phyloP scores from a whole-genome alignment of 2,797 vertebrate genomes.

The Anableps anableps region DNA sequence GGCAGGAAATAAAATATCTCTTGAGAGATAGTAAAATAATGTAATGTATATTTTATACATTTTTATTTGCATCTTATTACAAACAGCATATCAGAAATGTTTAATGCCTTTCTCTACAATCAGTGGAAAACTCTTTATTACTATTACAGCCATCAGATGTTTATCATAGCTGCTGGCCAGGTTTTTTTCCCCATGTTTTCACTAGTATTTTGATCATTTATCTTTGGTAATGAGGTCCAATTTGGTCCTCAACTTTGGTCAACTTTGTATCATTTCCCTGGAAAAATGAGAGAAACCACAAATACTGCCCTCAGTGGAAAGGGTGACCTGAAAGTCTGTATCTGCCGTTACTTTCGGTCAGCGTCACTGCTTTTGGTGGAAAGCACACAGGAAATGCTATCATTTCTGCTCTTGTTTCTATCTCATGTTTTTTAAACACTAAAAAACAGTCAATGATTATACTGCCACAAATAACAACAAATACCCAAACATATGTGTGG shows the following conservation, averaged over 20 bases:
- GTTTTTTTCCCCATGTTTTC: no score
- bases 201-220: no score
- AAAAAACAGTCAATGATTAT: background rate
- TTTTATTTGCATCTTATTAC: no score
- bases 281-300: background rate
- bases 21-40: no score
- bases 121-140: no score
- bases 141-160: no score
- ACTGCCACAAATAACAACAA: background rate
- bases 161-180: background rate
- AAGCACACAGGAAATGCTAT: background rate
- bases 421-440: background rate
- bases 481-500: background rate
- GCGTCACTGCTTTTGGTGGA: fast-evolving
- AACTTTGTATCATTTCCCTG: background rate
- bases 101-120: no score
- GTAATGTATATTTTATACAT: no score
- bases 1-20: no score
- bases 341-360: background rate
- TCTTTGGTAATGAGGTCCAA: no score
- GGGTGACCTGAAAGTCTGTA: fast-evolving
- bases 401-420: fast-evolving
- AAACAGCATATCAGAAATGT: no score
- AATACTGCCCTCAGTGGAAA: fast-evolving
- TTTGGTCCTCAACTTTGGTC: no score